Base-by-base conservation (phyloP, 2,888 invertebrate genomes). In the Cheilosia impressa region DNA sequence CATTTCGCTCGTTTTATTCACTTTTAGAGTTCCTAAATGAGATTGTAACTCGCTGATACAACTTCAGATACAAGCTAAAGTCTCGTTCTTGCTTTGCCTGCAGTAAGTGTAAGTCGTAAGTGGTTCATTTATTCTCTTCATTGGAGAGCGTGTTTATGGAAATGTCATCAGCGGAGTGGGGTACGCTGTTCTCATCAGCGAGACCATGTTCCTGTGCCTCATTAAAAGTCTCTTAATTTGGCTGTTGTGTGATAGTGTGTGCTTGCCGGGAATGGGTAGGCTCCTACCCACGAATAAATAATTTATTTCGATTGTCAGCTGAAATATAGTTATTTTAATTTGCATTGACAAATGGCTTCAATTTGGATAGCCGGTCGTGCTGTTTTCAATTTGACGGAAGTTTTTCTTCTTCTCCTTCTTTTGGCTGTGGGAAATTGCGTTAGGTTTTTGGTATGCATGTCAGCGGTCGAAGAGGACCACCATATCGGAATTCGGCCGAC, bases 341-440 rank as follows among this genome's bases (percentile, higher is more conserved):
- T 81, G 77, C 85, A 81, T 85, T 80, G 77, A 85, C 81, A 77
- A 85, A 85, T 85, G 81, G 57, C 81, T 72, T 81, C 81, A 85
- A 85, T 85, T 76, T 77, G 62, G 66, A 68, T 63, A 52, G n/a
- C 68, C 57, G 27, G 72, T 62, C 13, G 77, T 62, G 53, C 34
- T 43, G n/a, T 58, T 72, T 69, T 75, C 63, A 79, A 65, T 75
- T 75, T 69, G 68, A 63, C 55, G 13, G 24, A 57, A 6, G 6
- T 57, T 60, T 4, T 66, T 58, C 60, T 34, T 60, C 13, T 31
- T 22, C 22, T 22, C 2, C 27, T 41, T 27, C 31, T 63, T 24
- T 45, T 22, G 10, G 4, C 19, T 45, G 17, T 69, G 76, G 75
- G 68, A 69, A 75, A 31, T 75, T 31, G 31, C 45, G 69, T 75